Base-by-base conservation (phyloP, 2,113 vertebrate genomes). In the Tupaia tana region DNA sequence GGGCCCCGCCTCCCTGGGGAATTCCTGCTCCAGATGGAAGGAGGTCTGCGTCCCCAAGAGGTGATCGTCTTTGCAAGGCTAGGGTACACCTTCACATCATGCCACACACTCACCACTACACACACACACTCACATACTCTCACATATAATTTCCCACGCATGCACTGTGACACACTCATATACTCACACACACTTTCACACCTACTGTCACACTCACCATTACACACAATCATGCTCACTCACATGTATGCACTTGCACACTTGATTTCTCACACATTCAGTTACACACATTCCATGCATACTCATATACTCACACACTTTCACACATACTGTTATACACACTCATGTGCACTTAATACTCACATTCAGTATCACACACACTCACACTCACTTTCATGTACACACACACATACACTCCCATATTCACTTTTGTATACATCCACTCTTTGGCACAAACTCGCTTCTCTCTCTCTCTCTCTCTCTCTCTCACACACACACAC, bases 11-110 rank as follows among this genome's bases (percentile, higher is more conserved):
- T 66, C 71, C 19, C 77, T 9, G 24, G 25, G 61, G 29, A 59
- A 4, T 6, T 34, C 61, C 52, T 27, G 82, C 69, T 61, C 82
- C 31, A 86, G 20, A 34, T 94, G 64, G 29, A 1, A 20, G n/a
- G 13, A 71, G 31, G 29, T 14, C 1, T 0, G 58, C 67, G 9
- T 10, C 8, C 7, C 67, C 69, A 86, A 80, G 9, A 31, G 19
- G 25, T 1, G 5, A 16, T 84, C 27, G 14, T 95, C 86, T 98
- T 94, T 80, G 67, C 74, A 96, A 95, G 56, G 5, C 89, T 96
- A 89, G 87, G 95, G 77, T 69, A 77, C 1, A 0, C 91, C 96
- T 97, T 91, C 92, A 94, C 69, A 89, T 7, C 15, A 22, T 16
- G 12, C 63, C 10, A 22, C 75, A 52, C 58, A 77, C 61, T 34